These are phyloP conservation scores for Agriopis marginaria DNA, from an alignment of 2,888 invertebrate species.

Conservation along the genomic window DNA sequence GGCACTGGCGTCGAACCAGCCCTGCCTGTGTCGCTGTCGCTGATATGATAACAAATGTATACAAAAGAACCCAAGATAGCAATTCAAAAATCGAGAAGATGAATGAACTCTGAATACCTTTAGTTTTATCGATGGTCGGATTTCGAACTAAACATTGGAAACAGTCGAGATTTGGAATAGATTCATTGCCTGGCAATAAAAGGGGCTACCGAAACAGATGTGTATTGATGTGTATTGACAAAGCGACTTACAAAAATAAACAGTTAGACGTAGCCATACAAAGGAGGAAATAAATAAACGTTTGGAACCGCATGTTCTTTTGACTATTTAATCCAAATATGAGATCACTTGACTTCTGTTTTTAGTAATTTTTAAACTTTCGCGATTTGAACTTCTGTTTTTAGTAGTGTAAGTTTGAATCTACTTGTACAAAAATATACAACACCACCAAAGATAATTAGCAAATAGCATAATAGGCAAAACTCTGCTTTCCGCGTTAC, in stretches of 20 bases:
- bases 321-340: background rate
- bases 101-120: constrained; percentile 51
- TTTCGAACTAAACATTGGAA: constrained; percentile 26
- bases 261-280: constrained; percentile 58
- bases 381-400: too few species aligned
- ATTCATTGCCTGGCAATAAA: constrained; percentile 56
- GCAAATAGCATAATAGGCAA: background rate
- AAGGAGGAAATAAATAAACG: constrained; percentile 60
- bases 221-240: constrained; percentile 73
- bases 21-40: constrained; percentile 73
- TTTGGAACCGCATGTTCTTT: constrained; percentile 22
- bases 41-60: constrained; percentile 82
- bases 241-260: constrained; percentile 68
- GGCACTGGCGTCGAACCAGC: constrained; percentile 71
- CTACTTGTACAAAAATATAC: background rate
- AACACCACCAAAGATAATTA: background rate
- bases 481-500: background rate
- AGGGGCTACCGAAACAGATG: constrained; percentile 63
- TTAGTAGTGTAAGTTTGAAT: background rate
- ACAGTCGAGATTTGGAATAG: constrained; percentile 48
- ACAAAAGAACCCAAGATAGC: constrained; percentile 67
- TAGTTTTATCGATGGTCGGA: constrained; percentile 18
- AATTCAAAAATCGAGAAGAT: constrained; percentile 52
- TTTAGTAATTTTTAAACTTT: too few species aligned
- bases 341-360: background rate